A percentile compares a stretch with the other conserved stretches of the same genome.
Conservation (phyloP, 2,888 invertebrate genomes). For the Acutogordius australiensis region DNA sequence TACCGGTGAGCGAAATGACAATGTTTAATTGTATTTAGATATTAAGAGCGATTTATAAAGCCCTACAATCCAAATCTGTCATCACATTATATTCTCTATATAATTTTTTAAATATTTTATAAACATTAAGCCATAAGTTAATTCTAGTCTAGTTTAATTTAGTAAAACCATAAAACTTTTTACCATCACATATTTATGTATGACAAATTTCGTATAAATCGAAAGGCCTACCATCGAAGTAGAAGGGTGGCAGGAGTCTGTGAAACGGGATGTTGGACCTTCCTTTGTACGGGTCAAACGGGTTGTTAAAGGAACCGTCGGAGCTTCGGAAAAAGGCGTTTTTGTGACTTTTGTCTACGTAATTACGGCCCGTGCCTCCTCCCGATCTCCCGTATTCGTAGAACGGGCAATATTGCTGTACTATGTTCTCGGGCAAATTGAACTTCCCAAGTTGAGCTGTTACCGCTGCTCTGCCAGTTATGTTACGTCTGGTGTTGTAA, state of each 20-base stretch:
- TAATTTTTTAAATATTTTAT: no score
- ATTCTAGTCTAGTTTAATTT: no score
- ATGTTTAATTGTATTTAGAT: no score
- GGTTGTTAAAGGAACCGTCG: conserved; percentile 4
- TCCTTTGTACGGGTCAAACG: background rate
- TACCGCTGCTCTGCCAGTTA: background rate
- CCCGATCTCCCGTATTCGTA: background rate
- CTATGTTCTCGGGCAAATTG: background rate
- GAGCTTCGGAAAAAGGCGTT: background rate
- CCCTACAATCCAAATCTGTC: no score
- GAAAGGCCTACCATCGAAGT: background rate
- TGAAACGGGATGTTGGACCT: background rate
- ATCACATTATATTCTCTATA: no score
- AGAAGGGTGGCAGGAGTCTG: background rate
- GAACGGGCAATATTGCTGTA: background rate
- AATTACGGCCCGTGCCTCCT: background rate
- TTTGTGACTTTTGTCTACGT: background rate
- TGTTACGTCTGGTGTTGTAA: background rate
- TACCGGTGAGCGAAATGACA: no score
- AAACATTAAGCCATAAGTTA: no score
- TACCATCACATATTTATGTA: no score
- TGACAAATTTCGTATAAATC: no score
- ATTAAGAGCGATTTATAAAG: no score
- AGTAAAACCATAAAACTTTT: no score
- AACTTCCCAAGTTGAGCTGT: background rate